These are phyloP conservation scores for Pachliopta kotzebuea DNA, from an alignment of 2,888 invertebrate genomes.

Conservation along the genomic window DNA sequence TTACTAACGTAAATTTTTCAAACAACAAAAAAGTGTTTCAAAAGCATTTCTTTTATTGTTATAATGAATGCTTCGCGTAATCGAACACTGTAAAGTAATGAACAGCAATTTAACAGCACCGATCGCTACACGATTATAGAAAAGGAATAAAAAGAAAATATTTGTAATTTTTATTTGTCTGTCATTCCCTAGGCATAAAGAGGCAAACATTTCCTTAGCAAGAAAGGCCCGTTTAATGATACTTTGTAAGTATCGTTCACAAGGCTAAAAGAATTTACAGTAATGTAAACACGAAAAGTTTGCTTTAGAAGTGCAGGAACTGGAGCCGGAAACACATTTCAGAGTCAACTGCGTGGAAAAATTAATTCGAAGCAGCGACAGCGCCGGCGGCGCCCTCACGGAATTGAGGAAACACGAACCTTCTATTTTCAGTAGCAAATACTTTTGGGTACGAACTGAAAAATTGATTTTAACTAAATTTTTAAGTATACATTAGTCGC, in stretches of 20 bases:
- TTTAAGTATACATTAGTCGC: not conserved
- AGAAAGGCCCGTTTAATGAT: conserved; percentile 58
- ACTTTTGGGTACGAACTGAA: conserved; percentile 14
- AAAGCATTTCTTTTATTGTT: not conserved
- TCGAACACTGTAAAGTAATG: conserved; percentile 1
- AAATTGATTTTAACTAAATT: conserved; percentile 13
- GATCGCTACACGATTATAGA: not conserved
- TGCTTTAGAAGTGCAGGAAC: conserved; percentile 73
- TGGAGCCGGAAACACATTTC: conserved; percentile 72
- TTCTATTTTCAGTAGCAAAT: conserved; percentile 39
- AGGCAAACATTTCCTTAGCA: conserved; percentile 44
- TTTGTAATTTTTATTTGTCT: conserved; percentile 22
- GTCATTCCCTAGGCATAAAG: conserved; percentile 31
- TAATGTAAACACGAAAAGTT: conserved; percentile 77
- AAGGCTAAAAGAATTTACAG: conserved; percentile 73
- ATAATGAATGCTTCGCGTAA: conserved; percentile 2
- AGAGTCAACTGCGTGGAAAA: conserved; percentile 77
- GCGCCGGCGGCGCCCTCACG: conserved; percentile 38
- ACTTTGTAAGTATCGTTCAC: conserved; percentile 63
- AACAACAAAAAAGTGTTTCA: not conserved
- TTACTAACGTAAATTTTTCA: not conserved
- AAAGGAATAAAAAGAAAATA: conserved; percentile 10
- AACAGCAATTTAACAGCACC: conserved; percentile 5
- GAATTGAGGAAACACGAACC: conserved; percentile 20
- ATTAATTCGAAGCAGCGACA: conserved; percentile 69